Conservation (phyloP, 37 sponge, comb jelly and placozoan species). For the Axinella damicornis region DNA sequence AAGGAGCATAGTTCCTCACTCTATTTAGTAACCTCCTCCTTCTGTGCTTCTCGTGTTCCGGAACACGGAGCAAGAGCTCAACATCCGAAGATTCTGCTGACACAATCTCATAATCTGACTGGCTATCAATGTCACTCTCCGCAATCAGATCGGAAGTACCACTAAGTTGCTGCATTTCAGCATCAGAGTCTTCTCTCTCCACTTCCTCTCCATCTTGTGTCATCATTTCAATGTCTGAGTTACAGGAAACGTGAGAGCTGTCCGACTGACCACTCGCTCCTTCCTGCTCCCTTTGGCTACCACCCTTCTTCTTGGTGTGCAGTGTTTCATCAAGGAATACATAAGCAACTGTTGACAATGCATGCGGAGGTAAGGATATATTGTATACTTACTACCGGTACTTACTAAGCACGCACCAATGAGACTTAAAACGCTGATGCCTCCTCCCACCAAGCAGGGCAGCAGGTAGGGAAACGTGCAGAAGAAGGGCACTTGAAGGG, state of each 20-base stretch:
- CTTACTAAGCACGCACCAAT: slow-evolving; percentile 49
- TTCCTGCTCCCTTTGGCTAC: not conserved
- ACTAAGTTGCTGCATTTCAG: slow-evolving; percentile 21
- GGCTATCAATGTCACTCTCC: slow-evolving; percentile 51
- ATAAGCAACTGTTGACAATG: slow-evolving; percentile 38
- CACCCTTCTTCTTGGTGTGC: slow-evolving; percentile 29
- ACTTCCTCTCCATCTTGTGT: not conserved
- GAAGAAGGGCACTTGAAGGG: slow-evolving; percentile 73
- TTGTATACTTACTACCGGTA: too few relatives aligned
- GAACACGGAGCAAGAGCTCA: too few relatives aligned
- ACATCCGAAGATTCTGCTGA: too few relatives aligned
- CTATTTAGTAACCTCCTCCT: too few relatives aligned
- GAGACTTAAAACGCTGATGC: slow-evolving; percentile 42
- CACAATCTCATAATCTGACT: not conserved
- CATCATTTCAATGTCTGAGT: not conserved
- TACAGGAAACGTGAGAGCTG: too few relatives aligned
- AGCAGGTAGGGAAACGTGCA: slow-evolving; percentile 84
- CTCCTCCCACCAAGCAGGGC: slow-evolving; percentile 79
- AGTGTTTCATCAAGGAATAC: slow-evolving; percentile 83
- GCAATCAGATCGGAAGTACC: not conserved
- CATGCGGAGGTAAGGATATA: not conserved
- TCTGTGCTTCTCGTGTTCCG: too few relatives aligned
- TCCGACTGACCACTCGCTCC: too few relatives aligned
- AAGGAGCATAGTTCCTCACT: too few relatives aligned
- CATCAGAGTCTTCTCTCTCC: slow-evolving; percentile 14